phyloP scores from a whole-genome alignment of 2,888 invertebrate species.

The Meteorus cinctellus region DNA sequence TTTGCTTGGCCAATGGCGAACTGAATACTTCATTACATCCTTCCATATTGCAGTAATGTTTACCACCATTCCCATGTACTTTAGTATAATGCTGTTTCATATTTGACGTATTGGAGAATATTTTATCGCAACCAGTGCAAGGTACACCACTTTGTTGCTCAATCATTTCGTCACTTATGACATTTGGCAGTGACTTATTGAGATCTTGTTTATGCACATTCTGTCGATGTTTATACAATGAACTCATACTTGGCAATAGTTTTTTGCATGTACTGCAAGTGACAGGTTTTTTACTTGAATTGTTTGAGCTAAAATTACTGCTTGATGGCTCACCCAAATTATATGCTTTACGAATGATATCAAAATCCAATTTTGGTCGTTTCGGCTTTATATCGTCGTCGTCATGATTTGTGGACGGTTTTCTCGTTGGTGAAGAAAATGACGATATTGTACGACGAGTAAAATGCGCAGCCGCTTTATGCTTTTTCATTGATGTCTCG shows the following conservation, averaged over 20 bases:
- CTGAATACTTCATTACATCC: constrained; percentile 73
- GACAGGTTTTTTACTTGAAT: constrained; percentile 61
- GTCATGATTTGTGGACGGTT: constrained; percentile 21
- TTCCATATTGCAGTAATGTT: constrained; percentile 53
- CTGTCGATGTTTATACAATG: constrained; percentile 79
- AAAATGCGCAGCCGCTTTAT: constrained; percentile 63
- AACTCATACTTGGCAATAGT: constrained; percentile 79
- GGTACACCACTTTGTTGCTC: constrained; percentile 62
- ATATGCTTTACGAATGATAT: constrained; percentile 43
- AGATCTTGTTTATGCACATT: constrained; percentile 74
- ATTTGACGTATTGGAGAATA: constrained; percentile 76
- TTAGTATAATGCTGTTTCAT: constrained; percentile 75
- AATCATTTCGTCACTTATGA: not conserved
- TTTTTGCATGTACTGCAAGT: constrained; percentile 80
- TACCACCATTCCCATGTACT: constrained; percentile 52
- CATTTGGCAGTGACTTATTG: constrained; percentile 37
- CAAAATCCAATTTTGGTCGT: constrained; percentile 47
- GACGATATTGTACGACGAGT: constrained; percentile 27
- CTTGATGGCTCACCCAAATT: constrained; percentile 37
- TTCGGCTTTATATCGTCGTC: constrained; percentile 37
- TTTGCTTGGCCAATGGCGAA: constrained; percentile 74
- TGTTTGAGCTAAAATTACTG: constrained; percentile 34
- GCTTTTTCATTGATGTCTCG: constrained; percentile 69
- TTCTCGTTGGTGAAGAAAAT: constrained; percentile 10
- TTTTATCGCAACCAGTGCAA: constrained; percentile 77